These are phyloP conservation scores for Xerus rutilus DNA, from an alignment of 2,797 vertebrate species.

Conservation along the genomic window DNA sequence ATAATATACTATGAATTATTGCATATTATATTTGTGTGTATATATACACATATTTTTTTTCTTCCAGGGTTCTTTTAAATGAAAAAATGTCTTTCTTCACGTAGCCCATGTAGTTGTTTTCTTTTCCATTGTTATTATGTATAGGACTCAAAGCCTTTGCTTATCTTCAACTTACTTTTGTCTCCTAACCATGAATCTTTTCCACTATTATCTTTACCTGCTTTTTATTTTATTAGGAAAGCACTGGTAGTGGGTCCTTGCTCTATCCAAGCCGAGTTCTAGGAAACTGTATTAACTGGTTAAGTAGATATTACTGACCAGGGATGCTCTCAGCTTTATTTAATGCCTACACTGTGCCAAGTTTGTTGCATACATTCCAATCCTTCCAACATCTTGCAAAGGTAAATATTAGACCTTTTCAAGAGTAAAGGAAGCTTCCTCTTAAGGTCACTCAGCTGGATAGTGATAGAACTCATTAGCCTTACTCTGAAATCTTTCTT, in stretches of 20 bases:
- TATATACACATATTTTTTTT: neutral
- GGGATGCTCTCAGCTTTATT: neutral
- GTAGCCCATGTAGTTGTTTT: neutral
- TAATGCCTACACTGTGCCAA: neutral
- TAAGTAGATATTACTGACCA: neutral
- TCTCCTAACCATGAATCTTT: neutral
- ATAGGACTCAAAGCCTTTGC: neutral
- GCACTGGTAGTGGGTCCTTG: neutral
- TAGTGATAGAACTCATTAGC: neutral
- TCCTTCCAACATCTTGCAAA: neutral
- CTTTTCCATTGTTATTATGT: neutral
- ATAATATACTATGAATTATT: too few species aligned
- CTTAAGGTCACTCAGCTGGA: neutral
- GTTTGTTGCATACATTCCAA: neutral
- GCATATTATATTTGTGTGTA: too few species aligned
- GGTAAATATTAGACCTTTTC: conserved; percentile 24
- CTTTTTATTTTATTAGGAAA: conserved; percentile 32
- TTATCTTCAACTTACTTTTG: neutral
- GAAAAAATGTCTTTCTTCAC: neutral
- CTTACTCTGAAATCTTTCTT: neutral
- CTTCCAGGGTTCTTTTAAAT: neutral
- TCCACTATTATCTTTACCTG: neutral
- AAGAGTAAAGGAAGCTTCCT: neutral
- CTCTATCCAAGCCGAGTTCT: neutral
- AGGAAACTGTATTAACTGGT: neutral